Percentiles rank a stretch among this genome's conserved stretches.
Conservation (phyloP, 2,113 vertebrate species). For the Thamnophis sirtalis region DNA sequence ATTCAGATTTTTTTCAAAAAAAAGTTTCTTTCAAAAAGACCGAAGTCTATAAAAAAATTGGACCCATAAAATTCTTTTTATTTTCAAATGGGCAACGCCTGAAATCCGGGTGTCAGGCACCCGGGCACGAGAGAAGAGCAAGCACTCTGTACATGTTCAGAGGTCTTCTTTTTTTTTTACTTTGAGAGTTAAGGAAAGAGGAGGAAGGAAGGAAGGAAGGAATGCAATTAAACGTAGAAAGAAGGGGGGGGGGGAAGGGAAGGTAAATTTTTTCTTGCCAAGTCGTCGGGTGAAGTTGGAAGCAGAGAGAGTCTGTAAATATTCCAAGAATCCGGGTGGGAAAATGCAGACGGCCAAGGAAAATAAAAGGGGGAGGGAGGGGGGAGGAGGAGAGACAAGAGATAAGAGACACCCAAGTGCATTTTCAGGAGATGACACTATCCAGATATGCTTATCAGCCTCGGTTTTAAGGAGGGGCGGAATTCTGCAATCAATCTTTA, state of each 20-base stretch:
- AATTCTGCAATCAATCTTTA: neutral
- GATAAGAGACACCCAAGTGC: neutral
- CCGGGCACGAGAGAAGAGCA: fast-evolving
- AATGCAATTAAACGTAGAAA: neutral
- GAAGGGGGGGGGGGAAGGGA: neutral
- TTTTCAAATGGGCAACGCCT: neutral
- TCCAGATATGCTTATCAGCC: neutral
- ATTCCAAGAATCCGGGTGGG: neutral
- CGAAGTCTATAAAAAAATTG: neutral
- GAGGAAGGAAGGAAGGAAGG: neutral
- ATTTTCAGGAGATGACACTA: neutral
- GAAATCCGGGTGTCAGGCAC: fast-evolving
- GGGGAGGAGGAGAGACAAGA: fast-evolving
- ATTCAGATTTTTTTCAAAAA: neutral
- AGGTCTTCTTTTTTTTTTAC: neutral
- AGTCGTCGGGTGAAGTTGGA: neutral
- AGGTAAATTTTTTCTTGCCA: neutral
- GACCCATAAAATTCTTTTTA: too few relatives aligned
- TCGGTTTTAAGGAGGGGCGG: neutral
- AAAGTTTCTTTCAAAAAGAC: neutral
- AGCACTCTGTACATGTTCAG: neutral
- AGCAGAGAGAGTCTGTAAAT: neutral
- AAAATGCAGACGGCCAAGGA: neutral
- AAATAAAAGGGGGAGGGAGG: neutral
- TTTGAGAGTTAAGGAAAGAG: neutral